These are phyloP conservation scores for Momotus momota DNA, from an alignment of 2,797 vertebrate species.

Conservation along the genomic window DNA sequence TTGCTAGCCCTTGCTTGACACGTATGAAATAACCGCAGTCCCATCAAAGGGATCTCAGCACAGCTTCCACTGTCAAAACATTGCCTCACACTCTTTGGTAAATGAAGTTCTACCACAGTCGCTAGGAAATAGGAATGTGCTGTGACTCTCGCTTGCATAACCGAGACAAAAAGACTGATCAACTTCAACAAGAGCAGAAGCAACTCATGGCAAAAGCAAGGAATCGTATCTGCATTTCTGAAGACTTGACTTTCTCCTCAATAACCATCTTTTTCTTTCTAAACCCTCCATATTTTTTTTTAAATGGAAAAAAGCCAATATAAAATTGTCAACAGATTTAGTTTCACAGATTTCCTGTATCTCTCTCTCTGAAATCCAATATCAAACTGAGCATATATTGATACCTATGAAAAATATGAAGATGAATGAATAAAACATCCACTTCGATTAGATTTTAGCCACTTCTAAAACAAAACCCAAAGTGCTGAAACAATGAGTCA, in stretches of 20 bases:
- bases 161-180: neutral
- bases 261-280: neutral
- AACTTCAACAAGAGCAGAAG: neutral
- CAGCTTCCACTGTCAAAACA: neutral
- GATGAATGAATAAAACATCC: neutral
- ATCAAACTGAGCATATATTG: neutral
- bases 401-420: slow-evolving; percentile 1
- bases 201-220: neutral
- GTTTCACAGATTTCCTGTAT: slow-evolving; percentile 5
- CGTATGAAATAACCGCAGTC: neutral
- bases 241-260: neutral
- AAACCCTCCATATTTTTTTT: neutral
- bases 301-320: slow-evolving; percentile 24
- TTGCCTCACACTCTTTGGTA: neutral
- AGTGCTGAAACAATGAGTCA: neutral
- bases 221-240: neutral
- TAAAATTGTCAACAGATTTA: neutral
- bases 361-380: neutral
- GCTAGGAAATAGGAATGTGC: neutral
- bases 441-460: neutral
- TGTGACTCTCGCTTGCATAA: neutral
- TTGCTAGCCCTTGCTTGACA: neutral
- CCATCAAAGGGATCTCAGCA: neutral
- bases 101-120: no score
- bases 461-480: neutral